A percentile compares a stretch with the other conserved stretches of the same genome.
phyloP scores from a whole-genome alignment of 2,113 vertebrate species.

The Thymallus thymallus region DNA sequence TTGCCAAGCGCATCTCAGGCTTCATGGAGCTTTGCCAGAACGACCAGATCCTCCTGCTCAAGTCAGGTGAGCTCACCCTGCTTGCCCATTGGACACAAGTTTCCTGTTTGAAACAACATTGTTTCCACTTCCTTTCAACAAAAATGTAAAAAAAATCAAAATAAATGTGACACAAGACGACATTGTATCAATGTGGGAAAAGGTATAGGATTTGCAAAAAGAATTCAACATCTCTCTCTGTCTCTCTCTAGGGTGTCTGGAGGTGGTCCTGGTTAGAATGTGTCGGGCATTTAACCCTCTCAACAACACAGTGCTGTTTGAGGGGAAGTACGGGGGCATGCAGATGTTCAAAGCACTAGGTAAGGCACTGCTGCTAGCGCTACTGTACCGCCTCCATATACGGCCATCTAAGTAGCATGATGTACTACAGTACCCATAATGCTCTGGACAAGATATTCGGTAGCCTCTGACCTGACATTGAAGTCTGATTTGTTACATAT shows the following conservation, averaged over 20 bases:
- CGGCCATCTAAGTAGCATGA: not conserved
- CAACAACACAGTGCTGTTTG: constrained; percentile 99
- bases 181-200: too few species aligned
- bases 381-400: not conserved
- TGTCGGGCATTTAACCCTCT: constrained; percentile 98
- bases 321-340: constrained; percentile 98
- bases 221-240: not conserved
- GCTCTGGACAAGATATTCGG: too few species aligned
- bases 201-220: too few species aligned
- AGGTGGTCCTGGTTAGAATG: constrained; percentile 99
- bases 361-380: constrained; percentile 58
- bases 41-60: constrained; percentile 97
- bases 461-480: too few species aligned
- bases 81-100: not conserved
- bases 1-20: constrained; percentile 97
- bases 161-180: too few species aligned
- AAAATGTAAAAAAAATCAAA: too few species aligned
- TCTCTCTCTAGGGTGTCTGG: constrained; percentile 85
- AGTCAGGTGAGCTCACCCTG: constrained; percentile 85
- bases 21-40: constrained; percentile 99
- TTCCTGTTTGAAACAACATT: too few species aligned
- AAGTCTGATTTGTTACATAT: too few species aligned
- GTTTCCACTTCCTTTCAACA: too few species aligned
- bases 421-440: not conserved
- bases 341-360: constrained; percentile 99